A percentile compares a stretch with the other conserved stretches of the same genome.
Conservation (phyloP, 2,888 invertebrate genomes). For the Mactromeris polynyma region DNA sequence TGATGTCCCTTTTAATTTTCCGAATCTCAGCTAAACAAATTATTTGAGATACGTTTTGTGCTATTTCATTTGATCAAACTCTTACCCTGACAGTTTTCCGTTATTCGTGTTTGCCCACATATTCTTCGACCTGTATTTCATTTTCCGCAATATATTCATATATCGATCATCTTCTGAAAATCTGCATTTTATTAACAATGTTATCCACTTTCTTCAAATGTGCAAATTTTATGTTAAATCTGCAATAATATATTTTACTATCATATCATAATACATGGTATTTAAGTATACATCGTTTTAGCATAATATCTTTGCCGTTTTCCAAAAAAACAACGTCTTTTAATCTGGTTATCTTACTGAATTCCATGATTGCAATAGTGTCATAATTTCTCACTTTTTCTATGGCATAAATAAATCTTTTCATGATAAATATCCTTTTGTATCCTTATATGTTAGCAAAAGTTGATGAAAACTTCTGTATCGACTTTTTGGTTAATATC, state of each 20-base stretch:
- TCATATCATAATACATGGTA: background rate
- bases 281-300: background rate
- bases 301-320: background rate
- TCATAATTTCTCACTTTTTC: background rate
- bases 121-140: background rate
- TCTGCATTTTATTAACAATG: background rate
- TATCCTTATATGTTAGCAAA: background rate
- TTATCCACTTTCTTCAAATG: background rate
- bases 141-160: background rate
- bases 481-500: background rate
- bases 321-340: background rate
- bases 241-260: slow-evolving; percentile 6
- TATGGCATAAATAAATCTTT: background rate
- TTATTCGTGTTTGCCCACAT: background rate
- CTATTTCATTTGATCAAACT: background rate
- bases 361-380: slow-evolving; percentile 5
- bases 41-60: background rate
- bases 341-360: background rate
- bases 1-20: background rate
- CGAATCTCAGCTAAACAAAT: background rate
- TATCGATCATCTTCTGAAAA: background rate
- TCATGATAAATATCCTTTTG: background rate
- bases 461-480: background rate
- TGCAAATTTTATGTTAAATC: background rate
- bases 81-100: background rate